Percentiles rank a stretch among this genome's conserved stretches.
Conservation (phyloP, 2,113 vertebrate species). For the Phainopepla nitens region DNA sequence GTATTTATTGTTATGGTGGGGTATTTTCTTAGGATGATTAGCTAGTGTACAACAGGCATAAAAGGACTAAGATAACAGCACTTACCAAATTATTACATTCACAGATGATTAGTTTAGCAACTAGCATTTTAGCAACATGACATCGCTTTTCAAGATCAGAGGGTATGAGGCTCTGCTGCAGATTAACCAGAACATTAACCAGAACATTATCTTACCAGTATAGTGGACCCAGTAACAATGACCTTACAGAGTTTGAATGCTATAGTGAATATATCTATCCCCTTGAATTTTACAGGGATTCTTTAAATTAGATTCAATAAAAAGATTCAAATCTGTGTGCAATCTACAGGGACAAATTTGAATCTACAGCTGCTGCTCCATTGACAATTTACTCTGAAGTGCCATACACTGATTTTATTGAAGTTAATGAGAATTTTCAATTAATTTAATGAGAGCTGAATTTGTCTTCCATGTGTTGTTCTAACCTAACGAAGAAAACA, state of each 20-base stretch:
- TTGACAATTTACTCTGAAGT: neutral
- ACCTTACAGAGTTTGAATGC: neutral
- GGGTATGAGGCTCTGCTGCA: fast-evolving
- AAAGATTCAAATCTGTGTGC: neutral
- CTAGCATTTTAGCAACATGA: neutral
- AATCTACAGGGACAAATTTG: neutral
- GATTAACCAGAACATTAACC: neutral
- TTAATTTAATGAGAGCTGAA: neutral
- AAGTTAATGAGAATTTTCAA: neutral
- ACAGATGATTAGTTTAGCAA: neutral
- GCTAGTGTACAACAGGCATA: neutral
- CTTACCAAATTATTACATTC: neutral
- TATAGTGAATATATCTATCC: neutral
- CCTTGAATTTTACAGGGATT: neutral
- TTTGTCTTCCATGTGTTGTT: neutral
- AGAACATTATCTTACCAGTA: neutral
- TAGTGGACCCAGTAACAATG: neutral
- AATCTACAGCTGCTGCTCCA: neutral
- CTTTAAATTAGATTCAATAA: neutral
- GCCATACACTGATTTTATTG: neutral
- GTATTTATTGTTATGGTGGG: neutral
- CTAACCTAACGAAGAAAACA: neutral
- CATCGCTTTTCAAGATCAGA: neutral
- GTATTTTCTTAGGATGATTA: neutral
- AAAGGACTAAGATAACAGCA: neutral